Evolutionary conservation across 2,888 invertebrate species (phyloP), one percentile per base, ranked within the genome.

Genomic region (Opisthograptis luteolata): DNA sequence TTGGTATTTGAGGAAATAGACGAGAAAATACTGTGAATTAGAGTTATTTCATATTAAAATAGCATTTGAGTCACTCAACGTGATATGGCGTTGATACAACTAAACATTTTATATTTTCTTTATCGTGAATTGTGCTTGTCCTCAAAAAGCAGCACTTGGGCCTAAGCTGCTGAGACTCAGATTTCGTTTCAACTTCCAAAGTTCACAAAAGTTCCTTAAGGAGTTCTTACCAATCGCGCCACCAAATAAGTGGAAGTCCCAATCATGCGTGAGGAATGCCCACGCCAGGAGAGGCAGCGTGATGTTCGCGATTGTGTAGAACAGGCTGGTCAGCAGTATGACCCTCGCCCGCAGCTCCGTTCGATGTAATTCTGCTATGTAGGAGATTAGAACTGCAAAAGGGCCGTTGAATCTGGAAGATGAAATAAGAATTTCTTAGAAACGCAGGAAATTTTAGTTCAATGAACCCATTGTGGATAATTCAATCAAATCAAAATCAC

Each of bases 331-430:
- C 40, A 93, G 85, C 66, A 94, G 91, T 55, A 95, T 91, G 27
- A 95, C 92, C 8, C 92, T 87, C 1, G 94, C 91, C 6, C 95
- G 91, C 60, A 94, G 90, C 50, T 92, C 91, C 0, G 92, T 85
- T 14, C 93, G 91, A 71, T 96, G 96, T 45, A 96, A 92, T 76
- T 96, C 96, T 0, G 95, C 93, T 32, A 96, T 68, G 75, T 95
- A 95, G 0, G 95, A 92, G 68, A 94, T 92, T 31, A 95, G 78
- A 2, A 95, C 93, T 0, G 96, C 95, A 70, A 94, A 94, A 0
- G 96, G 96, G 1, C 96, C 96, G 62, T 90, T 92, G 73, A 87
- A 87, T 3, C 87, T 91, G 70, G 4, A 67, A 71, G 8, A 34
- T 41, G 4, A 9, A 24, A 14, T n/a, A 43, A 9, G 1, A 31